Percentiles rank a stretch among this genome's conserved stretches.
phyloP scores from a whole-genome alignment of 2,113 vertebrate species.

The Odobenus rosmarus region DNA sequence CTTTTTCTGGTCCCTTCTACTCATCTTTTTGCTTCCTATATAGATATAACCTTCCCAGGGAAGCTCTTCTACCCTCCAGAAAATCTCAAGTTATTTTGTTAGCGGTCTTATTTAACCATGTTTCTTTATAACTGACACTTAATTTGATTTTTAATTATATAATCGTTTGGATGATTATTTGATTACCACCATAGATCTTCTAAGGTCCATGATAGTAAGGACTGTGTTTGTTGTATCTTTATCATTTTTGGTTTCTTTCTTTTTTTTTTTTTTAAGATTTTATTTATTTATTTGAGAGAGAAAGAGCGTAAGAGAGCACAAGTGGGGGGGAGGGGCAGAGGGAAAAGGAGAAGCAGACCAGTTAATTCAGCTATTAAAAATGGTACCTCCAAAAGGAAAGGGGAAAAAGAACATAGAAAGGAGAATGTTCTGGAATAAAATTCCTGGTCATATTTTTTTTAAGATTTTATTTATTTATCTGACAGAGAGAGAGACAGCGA shows the following conservation, averaged over 20 bases:
- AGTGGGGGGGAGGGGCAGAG: too few species aligned
- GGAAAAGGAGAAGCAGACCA: not conserved
- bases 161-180: not conserved
- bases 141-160: not conserved
- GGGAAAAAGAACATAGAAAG: not conserved
- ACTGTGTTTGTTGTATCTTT: not conserved
- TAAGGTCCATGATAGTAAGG: not conserved
- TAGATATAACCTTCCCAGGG: not conserved
- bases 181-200: not conserved
- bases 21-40: not conserved
- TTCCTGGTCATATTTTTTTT: conserved; percentile 22
- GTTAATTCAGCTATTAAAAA: conserved; percentile 71
- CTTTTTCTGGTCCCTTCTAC: not conserved
- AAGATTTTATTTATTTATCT: too few species aligned
- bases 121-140: not conserved
- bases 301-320: too few species aligned
- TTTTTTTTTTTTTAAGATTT: too few species aligned
- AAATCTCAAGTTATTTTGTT: conserved; percentile 36
- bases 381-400: conserved; percentile 53
- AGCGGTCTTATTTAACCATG: not conserved
- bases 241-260: not conserved
- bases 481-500: too few species aligned
- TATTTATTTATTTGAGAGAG: too few species aligned
- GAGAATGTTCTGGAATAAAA: conserved; percentile 49
- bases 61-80: not conserved